phyloP scores from a whole-genome alignment of 2,888 invertebrate species.

The Odontomyia ornata region DNA sequence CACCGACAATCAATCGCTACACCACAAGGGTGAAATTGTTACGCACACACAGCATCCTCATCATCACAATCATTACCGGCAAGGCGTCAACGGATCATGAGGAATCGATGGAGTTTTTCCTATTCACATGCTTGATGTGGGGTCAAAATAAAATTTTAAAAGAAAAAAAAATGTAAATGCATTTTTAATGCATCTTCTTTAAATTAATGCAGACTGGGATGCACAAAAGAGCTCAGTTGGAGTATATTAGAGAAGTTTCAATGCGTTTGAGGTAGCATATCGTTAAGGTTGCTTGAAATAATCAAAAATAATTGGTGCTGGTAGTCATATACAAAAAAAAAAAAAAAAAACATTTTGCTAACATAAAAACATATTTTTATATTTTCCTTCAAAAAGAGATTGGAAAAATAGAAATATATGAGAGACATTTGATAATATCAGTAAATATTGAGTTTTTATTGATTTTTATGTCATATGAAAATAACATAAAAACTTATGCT shows the following conservation, averaged over 20 bases:
- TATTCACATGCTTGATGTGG: neutral
- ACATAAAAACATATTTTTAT: no score
- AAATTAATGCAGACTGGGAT: neutral
- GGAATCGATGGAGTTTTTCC: neutral
- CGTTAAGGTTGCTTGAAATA: neutral
- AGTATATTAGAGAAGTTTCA: neutral
- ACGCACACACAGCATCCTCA: conserved; percentile 30
- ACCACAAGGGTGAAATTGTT: conserved; percentile 16
- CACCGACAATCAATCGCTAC: conserved; percentile 11
- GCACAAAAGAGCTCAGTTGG: neutral
- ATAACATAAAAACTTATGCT: no score
- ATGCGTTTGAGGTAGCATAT: neutral
- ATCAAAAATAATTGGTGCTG: neutral
- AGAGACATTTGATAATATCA: no score
- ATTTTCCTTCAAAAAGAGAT: no score
- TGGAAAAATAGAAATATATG: no score
- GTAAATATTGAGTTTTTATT: no score
- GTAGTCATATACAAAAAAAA: no score
- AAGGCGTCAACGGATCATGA: neutral
- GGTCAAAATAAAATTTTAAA: neutral
- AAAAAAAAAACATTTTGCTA: no score
- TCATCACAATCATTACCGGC: conserved; percentile 13
- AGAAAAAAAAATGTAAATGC: neutral
- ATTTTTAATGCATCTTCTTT: neutral
- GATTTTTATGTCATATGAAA: no score